Base-by-base conservation (phyloP, 2,113 vertebrate species). In the Nerophis lumbriciformis region DNA sequence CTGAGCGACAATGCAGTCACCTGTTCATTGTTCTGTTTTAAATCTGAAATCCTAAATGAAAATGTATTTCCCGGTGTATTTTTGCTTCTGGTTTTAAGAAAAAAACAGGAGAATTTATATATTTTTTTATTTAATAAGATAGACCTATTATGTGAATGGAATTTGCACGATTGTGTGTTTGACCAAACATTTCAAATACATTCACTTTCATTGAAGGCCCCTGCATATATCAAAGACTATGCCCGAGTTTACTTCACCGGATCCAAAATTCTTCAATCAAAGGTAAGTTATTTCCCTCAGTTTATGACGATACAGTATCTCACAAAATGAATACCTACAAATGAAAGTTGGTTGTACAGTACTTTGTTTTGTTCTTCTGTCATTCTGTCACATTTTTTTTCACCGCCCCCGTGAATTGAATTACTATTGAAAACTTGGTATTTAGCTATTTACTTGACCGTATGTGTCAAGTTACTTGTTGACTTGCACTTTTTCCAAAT, bases 201-300 rank as follows among this genome's bases (percentile, higher is more conserved):
- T 8, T 0, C 65, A 54, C 37, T 64, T 65, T 69, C 73, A 51
- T 72, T 57, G 14, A 74, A 98, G 96, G 95, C 96, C 28, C 96
- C 96, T 4, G 65, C 71, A 5, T 99, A 98, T 50, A 92, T 99
- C 77, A 91, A 94, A 61, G 94, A 98, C 66, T 92, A 92, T 72
- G 92, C 95, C 66, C 90, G 87, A 59, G 73, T 90, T 13, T 91
- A 94, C 77, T 95, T 94, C 78, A 81, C 91, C 63, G 91, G 91
- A 70, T 92, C 93, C 66, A 92, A 90, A 86, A 81, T 83, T 39
- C 89, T 92, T 38, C 86, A 92, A 7, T 95, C 94, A 59, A 95
- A 94, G 91, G 96, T 97, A 80, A 90, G 79, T 76, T 56, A 48
- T 37, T 42, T 38, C 15, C 6, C 3, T 44, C 52, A 1, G 5